phyloP scores from a whole-genome alignment of 2,113 vertebrate species.

The Heptranchias perlo region DNA sequence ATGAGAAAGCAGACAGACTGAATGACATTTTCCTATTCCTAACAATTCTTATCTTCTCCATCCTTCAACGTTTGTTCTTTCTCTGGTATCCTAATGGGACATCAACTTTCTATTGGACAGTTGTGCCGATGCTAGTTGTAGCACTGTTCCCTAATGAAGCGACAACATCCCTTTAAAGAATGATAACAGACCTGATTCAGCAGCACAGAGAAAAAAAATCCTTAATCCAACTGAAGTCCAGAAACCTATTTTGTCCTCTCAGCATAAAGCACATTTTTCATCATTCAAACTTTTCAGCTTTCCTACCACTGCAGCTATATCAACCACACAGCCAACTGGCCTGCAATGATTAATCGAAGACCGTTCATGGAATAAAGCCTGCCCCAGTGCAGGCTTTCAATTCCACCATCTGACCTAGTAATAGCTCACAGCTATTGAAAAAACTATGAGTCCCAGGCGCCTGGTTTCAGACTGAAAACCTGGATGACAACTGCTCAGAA shows the following conservation, averaged over 20 bases:
- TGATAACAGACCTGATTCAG: not conserved
- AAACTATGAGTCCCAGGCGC: conserved; percentile 19
- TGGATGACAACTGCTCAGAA: conserved; percentile 33
- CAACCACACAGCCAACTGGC: conserved; percentile 25
- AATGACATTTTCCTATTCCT: not conserved
- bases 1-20: not conserved
- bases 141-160: not conserved
- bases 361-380: not conserved
- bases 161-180: not conserved
- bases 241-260: not conserved
- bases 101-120: not conserved
- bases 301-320: not conserved
- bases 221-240: not conserved
- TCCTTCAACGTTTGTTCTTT: not conserved
- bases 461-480: conserved; percentile 27
- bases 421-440: conserved; percentile 31
- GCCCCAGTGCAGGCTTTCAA: conserved; percentile 25
- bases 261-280: conserved; percentile 22
- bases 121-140: not conserved
- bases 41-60: not conserved
- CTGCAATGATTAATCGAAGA: not conserved
- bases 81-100: not conserved
- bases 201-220: not conserved
- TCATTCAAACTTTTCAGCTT: conserved; percentile 30
- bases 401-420: conserved; percentile 19